Evolutionary conservation across 2,113 vertebrate species (phyloP), one percentile per base, ranked within the genome.

Genomic region (Daphoenositta chrysoptera): DNA sequence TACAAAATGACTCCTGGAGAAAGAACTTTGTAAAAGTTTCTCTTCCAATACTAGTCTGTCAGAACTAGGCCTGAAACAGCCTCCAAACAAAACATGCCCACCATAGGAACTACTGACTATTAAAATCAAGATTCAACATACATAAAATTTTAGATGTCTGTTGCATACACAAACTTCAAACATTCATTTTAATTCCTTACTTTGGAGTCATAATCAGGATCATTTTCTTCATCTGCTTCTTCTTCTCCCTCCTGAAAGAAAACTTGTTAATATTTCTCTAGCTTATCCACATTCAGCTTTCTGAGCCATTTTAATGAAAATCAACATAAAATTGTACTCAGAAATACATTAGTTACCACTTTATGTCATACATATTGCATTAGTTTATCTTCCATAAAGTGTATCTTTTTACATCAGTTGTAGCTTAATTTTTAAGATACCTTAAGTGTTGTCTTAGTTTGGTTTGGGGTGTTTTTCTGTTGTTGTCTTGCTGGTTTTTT

Each of bases 171-270:
- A 35, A 30, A 42, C 13, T 79, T 87, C 12, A 84, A 89, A 66
- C 4, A 45, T 35, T 56, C 13, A 64, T 73, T 90, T 75, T 22
- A 83, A 92, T 78, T 90, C 80, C 98, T 98, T 97, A 99, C 99
- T 99, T 99, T 99, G 79, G 99, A 98, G 93, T 99, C 99, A 95
- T 98, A 99, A 92, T 99, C 99, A 47, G 99, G 99, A 98, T 99
- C 99, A 50, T 99, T 99, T 98, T 99, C 99, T 97, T 99, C 99
- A 80, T 99, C 99, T 50, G 99, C 99, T 98, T 99, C 99, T 97
- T 99, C 99, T 96, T 99, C 99, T 16, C 99, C 99, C 97, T 99
- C 99, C 99, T 99, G 95, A 97, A 97, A 96, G 39, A 89, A 64
- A 89, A 78, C 11, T 78, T 79, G 28, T 58, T 93, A 69, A 15